Evolutionary conservation across 2,888 invertebrate genomes (phyloP).

Genomic region (Drosophila mulleri): DNA sequence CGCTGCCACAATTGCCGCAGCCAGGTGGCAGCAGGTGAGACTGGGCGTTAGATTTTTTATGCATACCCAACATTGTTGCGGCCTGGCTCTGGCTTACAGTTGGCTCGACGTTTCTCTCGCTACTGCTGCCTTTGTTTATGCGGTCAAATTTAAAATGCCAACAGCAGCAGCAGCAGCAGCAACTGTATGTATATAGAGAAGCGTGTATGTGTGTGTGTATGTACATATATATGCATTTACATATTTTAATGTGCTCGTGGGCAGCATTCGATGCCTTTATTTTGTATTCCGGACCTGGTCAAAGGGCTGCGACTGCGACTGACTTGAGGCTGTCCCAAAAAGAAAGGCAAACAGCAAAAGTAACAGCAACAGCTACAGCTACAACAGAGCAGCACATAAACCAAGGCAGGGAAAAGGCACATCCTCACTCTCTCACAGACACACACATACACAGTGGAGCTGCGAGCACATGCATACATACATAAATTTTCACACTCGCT

Average conservation of each 20-base stretch:
- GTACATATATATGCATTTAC: conserved; percentile 26
- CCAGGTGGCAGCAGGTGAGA: conserved; percentile 56
- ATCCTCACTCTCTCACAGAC: conserved; percentile 5
- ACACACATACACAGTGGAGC: conserved; percentile 13
- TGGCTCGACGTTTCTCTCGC: conserved; percentile 13
- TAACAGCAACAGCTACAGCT: conserved; percentile 31
- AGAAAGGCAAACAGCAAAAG: conserved; percentile 52
- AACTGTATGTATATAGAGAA: background rate
- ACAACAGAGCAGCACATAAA: conserved; percentile 44
- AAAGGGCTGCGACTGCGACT: conserved; percentile 48
- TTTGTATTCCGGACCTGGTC: conserved; percentile 43
- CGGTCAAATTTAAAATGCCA: conserved; percentile 58
- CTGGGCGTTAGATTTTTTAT: conserved; percentile 48
- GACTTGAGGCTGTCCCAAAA: conserved; percentile 51
- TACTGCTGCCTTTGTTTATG: conserved; percentile 36
- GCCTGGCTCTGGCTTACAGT: conserved; percentile 46
- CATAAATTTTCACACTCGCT: conserved; percentile 73
- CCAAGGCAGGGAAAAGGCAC: conserved; percentile 62
- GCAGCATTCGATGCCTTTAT: conserved; percentile 38
- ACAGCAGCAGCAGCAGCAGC: conserved; percentile 13
- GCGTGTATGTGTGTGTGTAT: background rate
- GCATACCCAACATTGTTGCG: conserved; percentile 54
- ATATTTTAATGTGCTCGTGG: conserved; percentile 54
- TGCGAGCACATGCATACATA: conserved; percentile 52
- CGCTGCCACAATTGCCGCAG: conserved; percentile 22